phyloP scores from a whole-genome alignment of 2,113 vertebrate species.

The Sturnira hondurensis region DNA sequence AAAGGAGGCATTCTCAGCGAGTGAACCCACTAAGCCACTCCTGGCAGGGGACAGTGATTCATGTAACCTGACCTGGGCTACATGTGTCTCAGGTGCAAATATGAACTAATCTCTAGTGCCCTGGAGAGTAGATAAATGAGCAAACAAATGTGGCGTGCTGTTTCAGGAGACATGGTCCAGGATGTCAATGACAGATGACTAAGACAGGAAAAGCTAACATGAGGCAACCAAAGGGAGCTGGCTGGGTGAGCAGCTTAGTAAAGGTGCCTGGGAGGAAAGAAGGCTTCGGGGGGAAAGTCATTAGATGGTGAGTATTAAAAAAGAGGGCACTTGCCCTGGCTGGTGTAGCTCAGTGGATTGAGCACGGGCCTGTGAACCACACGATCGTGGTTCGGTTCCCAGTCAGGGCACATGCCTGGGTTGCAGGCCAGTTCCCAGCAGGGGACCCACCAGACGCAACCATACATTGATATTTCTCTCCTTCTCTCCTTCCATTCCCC shows the following conservation, averaged over 20 bases:
- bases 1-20: slow-evolving; percentile 36
- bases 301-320: background rate
- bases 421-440: too few species aligned
- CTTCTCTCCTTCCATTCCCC: too few species aligned
- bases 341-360: too few species aligned
- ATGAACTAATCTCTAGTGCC: slow-evolving; percentile 30
- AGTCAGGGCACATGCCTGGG: too few species aligned
- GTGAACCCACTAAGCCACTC: background rate
- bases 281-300: background rate
- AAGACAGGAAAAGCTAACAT: slow-evolving; percentile 37
- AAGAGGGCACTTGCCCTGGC: too few species aligned
- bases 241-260: background rate
- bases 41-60: slow-evolving; percentile 45
- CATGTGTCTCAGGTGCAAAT: slow-evolving; percentile 49
- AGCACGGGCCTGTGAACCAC: too few species aligned
- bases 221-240: slow-evolving; percentile 41
- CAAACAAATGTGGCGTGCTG: slow-evolving; percentile 65
- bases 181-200: slow-evolving; percentile 61
- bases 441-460: too few species aligned
- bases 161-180: slow-evolving; percentile 68
- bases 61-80: slow-evolving; percentile 51
- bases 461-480: too few species aligned
- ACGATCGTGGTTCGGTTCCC: too few species aligned
- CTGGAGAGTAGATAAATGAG: slow-evolving; percentile 68
- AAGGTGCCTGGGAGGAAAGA: slow-evolving; percentile 14